These are phyloP conservation scores for Aplodontia rufa DNA, from an alignment of 2,113 vertebrate genomes.

Conservation along the genomic window DNA sequence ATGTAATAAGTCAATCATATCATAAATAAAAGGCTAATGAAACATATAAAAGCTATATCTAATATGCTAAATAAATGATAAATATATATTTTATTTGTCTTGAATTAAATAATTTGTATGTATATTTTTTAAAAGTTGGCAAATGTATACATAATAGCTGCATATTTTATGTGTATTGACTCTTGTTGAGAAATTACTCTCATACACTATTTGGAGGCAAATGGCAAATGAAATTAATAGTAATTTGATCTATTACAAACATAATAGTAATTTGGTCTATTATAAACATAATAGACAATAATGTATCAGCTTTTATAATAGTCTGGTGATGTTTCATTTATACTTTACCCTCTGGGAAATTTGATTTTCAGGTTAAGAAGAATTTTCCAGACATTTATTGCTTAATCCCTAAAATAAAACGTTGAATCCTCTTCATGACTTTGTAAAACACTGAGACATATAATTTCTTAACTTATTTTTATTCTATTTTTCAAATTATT, in stretches of 20 bases:
- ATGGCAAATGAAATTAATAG: conserved; percentile 57
- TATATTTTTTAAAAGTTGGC: neutral
- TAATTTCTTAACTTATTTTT: conserved; percentile 23
- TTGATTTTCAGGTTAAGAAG: conserved; percentile 18
- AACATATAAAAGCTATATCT: neutral
- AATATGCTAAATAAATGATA: neutral
- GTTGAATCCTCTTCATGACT: conserved; percentile 40
- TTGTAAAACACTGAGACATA: neutral
- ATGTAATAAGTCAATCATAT: neutral
- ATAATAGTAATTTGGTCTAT: neutral
- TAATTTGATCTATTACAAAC: neutral
- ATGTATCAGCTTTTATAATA: conserved; percentile 40
- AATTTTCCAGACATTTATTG: conserved; percentile 46
- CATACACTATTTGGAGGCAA: conserved; percentile 14
- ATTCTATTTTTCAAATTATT: conserved; percentile 9
- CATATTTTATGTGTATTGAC: neutral
- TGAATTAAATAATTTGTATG: conserved; percentile 19
- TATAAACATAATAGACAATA: neutral
- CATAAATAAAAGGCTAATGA: neutral
- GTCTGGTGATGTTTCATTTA: conserved; percentile 44
- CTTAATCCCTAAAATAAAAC: conserved; percentile 45
- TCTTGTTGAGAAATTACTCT: conserved; percentile 15
- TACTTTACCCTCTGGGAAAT: conserved; percentile 13
- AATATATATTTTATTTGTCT: neutral
- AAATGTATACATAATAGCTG: neutral